Conservation (phyloP, 2,797 vertebrate species). For the Bradypodion ventrale region DNA sequence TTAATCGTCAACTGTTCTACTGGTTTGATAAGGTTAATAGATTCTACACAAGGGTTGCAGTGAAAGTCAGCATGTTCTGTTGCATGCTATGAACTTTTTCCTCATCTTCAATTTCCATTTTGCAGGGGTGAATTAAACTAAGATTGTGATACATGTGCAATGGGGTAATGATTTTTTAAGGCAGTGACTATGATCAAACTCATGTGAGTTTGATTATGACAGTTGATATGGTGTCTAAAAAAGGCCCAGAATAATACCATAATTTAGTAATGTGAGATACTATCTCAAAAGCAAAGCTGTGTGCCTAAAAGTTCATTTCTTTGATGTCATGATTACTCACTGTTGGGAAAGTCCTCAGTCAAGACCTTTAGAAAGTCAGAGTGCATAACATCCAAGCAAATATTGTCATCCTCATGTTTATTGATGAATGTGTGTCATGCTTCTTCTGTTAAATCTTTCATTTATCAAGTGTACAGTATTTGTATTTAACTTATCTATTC, state of each 20-base stretch:
- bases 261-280: not conserved
- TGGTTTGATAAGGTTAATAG: not conserved
- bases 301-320: not conserved
- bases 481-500: not conserved
- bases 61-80: not conserved
- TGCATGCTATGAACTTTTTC: too few species aligned
- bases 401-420: not conserved
- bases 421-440: not conserved
- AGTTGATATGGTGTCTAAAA: not conserved
- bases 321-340: constrained; percentile 6
- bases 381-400: not conserved
- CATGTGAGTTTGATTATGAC: too few species aligned
- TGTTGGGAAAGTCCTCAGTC: constrained; percentile 3
- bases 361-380: constrained; percentile 2
- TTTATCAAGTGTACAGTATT: not conserved
- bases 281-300: not conserved
- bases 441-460: constrained; percentile 1
- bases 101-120: too few species aligned
- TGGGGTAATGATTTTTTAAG: not conserved
- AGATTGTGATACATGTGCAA: not conserved
- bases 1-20: not conserved
- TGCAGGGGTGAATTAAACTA: not conserved
- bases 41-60: not conserved
- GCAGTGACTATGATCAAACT: not conserved
- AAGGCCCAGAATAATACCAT: not conserved